These are phyloP conservation scores for Sus cebifrons DNA, from an alignment of 2,797 vertebrate genomes.

Conservation along the genomic window DNA sequence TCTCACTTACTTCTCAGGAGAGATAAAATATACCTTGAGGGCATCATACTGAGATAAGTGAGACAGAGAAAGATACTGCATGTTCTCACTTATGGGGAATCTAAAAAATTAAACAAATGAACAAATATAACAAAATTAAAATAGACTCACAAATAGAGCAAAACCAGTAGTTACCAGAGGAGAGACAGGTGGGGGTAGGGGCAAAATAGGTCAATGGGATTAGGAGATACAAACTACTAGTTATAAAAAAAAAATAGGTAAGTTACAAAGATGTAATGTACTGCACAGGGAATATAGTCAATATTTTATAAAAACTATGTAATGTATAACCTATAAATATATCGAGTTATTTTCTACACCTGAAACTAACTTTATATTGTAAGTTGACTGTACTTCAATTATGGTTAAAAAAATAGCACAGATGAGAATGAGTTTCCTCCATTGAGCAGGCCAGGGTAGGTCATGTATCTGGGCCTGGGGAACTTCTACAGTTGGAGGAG, in stretches of 20 bases:
- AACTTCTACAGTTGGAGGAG: neutral
- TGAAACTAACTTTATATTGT: neutral
- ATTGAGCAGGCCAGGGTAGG: neutral
- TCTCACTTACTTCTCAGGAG: neutral
- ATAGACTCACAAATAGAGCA: neutral
- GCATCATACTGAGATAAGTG: neutral
- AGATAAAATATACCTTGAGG: neutral
- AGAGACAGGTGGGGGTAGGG: neutral
- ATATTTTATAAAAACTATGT: neutral
- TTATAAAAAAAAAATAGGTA: neutral
- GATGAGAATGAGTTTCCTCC: neutral
- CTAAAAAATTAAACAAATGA: neutral
- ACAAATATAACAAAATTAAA: neutral
- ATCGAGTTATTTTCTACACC: neutral
- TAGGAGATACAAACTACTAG: neutral
- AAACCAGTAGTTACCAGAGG: neutral
- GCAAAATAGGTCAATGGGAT: neutral
- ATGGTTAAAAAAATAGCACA: neutral
- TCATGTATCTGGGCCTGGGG: neutral
- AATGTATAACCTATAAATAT: neutral
- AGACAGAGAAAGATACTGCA: neutral
- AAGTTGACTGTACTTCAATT: neutral
- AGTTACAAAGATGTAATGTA: neutral
- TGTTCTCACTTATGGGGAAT: neutral
- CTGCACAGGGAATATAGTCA: neutral